These are phyloP conservation scores for Petrocephalus sullivani DNA, from an alignment of 2,797 vertebrate species.

Conservation along the genomic window DNA sequence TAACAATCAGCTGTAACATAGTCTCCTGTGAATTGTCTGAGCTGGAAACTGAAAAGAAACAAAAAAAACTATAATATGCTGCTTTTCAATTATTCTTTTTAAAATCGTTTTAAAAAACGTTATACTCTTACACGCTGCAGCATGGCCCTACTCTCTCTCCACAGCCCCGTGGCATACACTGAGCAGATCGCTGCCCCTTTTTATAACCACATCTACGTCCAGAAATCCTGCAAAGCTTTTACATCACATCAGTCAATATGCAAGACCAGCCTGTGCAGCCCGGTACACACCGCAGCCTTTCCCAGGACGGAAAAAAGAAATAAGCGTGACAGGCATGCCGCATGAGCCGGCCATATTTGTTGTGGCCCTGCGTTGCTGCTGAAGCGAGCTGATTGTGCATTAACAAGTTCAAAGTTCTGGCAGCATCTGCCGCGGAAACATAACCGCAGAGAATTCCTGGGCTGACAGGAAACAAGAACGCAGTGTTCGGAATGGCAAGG, in stretches of 20 bases:
- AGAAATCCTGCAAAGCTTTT: slow-evolving; percentile 45
- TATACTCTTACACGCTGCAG: background rate
- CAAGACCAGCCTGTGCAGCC: background rate
- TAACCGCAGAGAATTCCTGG: background rate
- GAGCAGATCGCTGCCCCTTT: background rate
- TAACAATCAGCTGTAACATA: background rate
- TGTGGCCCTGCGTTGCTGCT: slow-evolving; percentile 38
- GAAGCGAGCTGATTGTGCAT: slow-evolving; percentile 55
- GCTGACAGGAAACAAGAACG: slow-evolving; percentile 32
- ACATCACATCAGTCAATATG: slow-evolving; percentile 47
- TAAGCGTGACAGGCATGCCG: background rate
- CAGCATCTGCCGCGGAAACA: slow-evolving; percentile 38
- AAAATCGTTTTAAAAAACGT: too few relatives aligned
- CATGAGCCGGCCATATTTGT: slow-evolving; percentile 37
- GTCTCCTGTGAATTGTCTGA: background rate
- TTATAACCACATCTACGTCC: slow-evolving; percentile 36
- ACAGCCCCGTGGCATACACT: background rate
- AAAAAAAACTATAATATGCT: background rate
- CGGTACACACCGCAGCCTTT: background rate
- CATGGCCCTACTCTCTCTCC: background rate
- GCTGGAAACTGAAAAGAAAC: background rate
- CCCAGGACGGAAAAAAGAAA: background rate
- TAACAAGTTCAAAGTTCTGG: slow-evolving; percentile 43
- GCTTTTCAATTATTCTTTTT: background rate
- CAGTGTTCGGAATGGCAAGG: slow-evolving; percentile 47